phyloP scores from a whole-genome alignment of 2,113 vertebrate genomes.

The Mustelus asterias region DNA sequence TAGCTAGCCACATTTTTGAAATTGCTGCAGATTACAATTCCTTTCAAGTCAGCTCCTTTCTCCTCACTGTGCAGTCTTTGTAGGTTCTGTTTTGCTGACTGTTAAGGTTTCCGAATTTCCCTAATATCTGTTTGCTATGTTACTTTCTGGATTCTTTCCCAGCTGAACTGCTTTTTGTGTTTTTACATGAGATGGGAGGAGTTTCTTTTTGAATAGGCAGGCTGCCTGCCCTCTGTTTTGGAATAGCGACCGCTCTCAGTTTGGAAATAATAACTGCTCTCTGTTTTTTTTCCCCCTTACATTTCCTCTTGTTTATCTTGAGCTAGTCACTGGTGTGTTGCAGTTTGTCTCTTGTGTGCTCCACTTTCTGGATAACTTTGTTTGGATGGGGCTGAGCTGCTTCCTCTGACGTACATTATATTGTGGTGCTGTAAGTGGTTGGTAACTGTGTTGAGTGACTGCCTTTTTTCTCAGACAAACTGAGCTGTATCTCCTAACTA shows the following conservation, averaged over 20 bases:
- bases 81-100: background rate
- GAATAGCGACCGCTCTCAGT: background rate
- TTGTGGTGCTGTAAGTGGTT: constrained; percentile 32
- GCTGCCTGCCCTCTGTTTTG: background rate
- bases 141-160: constrained; percentile 18
- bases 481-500: constrained; percentile 11
- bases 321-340: background rate
- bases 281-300: background rate
- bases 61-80: background rate
- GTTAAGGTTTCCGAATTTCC: background rate
- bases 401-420: constrained; percentile 28
- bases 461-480: constrained; percentile 5
- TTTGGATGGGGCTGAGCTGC: constrained; percentile 32
- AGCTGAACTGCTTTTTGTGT: background rate
- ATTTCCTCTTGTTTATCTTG: constrained; percentile 33
- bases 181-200: constrained; percentile 15
- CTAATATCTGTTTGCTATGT: background rate
- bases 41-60: background rate
- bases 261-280: background rate
- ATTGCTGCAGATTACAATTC: background rate
- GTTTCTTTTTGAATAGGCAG: background rate
- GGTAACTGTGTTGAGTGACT: constrained; percentile 32
- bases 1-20: background rate
- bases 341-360: constrained; percentile 2
- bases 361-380: constrained; percentile 21